These are phyloP conservation scores for Beroe ovata DNA, from an alignment of 37 sponge, comb jelly and placozoan genomes.

Conservation along the genomic window DNA sequence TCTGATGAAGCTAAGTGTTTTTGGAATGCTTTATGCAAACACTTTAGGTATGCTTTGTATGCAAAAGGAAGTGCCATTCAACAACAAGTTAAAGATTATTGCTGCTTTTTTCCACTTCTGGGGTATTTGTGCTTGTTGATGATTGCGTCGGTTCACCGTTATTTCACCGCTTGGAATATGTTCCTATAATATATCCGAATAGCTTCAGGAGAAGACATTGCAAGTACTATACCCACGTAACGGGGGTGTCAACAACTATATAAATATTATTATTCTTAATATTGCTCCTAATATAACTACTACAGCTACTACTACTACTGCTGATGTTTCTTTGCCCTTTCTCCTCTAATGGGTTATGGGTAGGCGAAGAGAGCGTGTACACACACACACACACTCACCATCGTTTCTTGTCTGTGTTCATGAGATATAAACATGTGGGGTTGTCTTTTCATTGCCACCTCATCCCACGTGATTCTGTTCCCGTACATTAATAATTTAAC, in stretches of 20 bases:
- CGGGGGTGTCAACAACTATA: background rate
- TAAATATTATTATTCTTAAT: background rate
- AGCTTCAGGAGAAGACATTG: background rate
- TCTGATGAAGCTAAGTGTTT: slow-evolving; percentile 61
- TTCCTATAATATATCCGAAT: background rate
- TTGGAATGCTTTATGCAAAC: slow-evolving; percentile 61
- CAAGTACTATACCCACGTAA: background rate
- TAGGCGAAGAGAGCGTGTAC: too few species aligned
- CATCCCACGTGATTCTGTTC: too few species aligned
- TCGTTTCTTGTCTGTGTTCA: too few species aligned
- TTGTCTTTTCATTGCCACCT: too few species aligned
- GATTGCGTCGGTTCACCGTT: background rate
- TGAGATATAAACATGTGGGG: too few species aligned
- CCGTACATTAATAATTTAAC: too few species aligned
- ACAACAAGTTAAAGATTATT: background rate
- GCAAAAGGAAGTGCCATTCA: background rate
- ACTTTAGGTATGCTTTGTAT: slow-evolving; percentile 55
- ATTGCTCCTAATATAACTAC: background rate
- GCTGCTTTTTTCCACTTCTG: too few species aligned
- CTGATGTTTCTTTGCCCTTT: background rate
- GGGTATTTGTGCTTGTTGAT: too few species aligned
- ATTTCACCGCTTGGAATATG: background rate
- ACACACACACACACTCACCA: too few species aligned
- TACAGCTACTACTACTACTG: background rate
- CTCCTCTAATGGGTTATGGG: too few species aligned